Conservation (phyloP, 2,113 vertebrate genomes). For the Ammospiza nelsoni region DNA sequence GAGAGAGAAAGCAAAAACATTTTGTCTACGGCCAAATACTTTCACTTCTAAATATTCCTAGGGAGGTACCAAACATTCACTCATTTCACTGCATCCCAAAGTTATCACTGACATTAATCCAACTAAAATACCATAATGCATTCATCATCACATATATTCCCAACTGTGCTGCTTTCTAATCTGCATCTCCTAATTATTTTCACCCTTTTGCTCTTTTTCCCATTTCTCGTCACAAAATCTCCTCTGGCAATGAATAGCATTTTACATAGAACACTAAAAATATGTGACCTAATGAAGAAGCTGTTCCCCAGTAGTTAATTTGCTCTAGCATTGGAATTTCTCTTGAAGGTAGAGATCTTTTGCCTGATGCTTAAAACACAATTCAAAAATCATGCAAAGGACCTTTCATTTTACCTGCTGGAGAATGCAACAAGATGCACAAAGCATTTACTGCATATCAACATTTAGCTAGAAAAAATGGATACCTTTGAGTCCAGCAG, state of each 20-base stretch:
- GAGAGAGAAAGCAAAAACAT: background rate
- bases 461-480: background rate
- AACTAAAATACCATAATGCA: background rate
- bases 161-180: background rate
- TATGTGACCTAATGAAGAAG: background rate
- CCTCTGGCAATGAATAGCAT: background rate
- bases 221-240: background rate
- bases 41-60: background rate
- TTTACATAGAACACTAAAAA: background rate
- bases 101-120: background rate
- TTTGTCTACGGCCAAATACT: background rate
- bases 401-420: background rate
- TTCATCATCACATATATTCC: background rate
- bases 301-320: background rate
- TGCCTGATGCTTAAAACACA: background rate
- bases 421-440: background rate
- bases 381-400: background rate
- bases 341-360: background rate
- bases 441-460: background rate
- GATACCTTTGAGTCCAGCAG: background rate
- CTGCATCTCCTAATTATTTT: constrained; percentile 9
- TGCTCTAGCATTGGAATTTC: background rate
- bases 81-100: background rate
- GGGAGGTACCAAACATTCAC: background rate
- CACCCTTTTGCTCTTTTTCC: background rate